Evolutionary conservation across 2,888 invertebrate species (phyloP).

Genomic region (Helleia helle): DNA sequence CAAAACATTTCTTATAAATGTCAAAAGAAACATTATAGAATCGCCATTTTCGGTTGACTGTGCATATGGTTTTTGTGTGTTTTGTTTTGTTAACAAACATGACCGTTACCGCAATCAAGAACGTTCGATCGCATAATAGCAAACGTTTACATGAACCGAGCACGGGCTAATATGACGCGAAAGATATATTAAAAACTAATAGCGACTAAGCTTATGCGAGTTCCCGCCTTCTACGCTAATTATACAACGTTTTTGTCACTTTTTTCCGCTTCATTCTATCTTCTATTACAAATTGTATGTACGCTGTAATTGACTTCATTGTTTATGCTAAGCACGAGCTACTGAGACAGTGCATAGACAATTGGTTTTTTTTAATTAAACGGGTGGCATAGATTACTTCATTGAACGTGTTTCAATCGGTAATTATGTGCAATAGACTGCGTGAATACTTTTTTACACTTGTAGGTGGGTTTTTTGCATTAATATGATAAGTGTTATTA

Average conservation of each 20-base stretch:
- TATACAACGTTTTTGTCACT: conserved; percentile 29
- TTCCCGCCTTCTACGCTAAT: conserved; percentile 32
- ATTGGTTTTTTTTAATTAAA: conserved; percentile 18
- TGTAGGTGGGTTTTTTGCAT: conserved; percentile 1
- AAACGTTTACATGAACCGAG: neutral
- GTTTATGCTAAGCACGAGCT: conserved; percentile 18
- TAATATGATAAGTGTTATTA: no score
- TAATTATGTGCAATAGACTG: conserved; percentile 1
- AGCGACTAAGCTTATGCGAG: conserved; percentile 26
- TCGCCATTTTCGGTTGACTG: conserved; percentile 14
- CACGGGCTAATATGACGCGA: neutral
- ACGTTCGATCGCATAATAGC: neutral
- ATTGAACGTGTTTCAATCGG: conserved; percentile 6
- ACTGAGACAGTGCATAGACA: conserved; percentile 18
- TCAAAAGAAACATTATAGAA: conserved; percentile 18
- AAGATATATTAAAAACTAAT: conserved; percentile 27
- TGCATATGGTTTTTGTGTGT: conserved; percentile 11
- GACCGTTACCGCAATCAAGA: neutral
- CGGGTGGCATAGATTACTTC: conserved; percentile 3
- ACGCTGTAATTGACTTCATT: conserved; percentile 23
- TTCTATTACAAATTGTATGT: conserved; percentile 24
- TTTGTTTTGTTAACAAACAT: neutral
- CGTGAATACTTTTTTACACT: conserved; percentile 1
- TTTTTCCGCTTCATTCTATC: conserved; percentile 17
- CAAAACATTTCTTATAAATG: conserved; percentile 21